Conservation (phyloP, 2,797 vertebrate species). For the Myoxocephalus aenaeus region DNA sequence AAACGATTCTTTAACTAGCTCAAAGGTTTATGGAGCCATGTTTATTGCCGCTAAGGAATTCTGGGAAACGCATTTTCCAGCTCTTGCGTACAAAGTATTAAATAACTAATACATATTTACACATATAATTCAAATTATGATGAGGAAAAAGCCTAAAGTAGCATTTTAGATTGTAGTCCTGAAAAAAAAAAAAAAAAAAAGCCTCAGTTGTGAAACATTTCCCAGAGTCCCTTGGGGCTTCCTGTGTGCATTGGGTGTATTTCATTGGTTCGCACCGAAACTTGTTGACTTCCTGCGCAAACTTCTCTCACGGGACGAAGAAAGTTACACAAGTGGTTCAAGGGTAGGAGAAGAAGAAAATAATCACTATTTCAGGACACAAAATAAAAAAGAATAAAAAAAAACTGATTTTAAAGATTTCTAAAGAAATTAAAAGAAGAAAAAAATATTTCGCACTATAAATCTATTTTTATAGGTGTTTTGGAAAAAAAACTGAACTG, state of each 20-base stretch:
- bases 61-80: slow-evolving; percentile 92
- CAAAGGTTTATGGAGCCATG: slow-evolving; percentile 98
- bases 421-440: slow-evolving; percentile 86
- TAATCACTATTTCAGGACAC: slow-evolving; percentile 83
- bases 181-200: slow-evolving; percentile 75
- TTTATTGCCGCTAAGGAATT: slow-evolving; percentile 93
- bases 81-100: slow-evolving; percentile 73
- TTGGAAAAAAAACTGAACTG: slow-evolving; percentile 83
- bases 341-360: slow-evolving; percentile 45
- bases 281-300: slow-evolving; percentile 84
- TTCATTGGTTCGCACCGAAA: slow-evolving; percentile 95
- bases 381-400: slow-evolving; percentile 19
- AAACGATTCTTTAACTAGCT: slow-evolving; percentile 99
- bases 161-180: slow-evolving; percentile 87
- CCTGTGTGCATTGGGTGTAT: slow-evolving; percentile 98
- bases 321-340: slow-evolving; percentile 66
- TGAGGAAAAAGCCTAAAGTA: slow-evolving; percentile 84
- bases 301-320: slow-evolving; percentile 75
- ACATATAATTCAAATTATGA: slow-evolving; percentile 43
- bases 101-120: slow-evolving; percentile 69
- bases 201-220: slow-evolving; percentile 94
- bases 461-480: slow-evolving; percentile 92
- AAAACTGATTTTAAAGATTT: slow-evolving; percentile 86
- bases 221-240: slow-evolving; percentile 97
- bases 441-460: slow-evolving; percentile 89